Conservation (phyloP, 2,113 vertebrate species). For the mouse (Mus musculus) region GRCm39 chrX:133211001-133211500, state of each 20-base stretch:
- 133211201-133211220: not conserved
- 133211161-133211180: not conserved
- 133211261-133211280: not conserved
- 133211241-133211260: not conserved
- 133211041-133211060: not conserved
- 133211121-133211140: constrained; percentile 88
- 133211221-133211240: not conserved
- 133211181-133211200: not conserved
- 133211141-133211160: not conserved
- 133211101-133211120: constrained; percentile 87
- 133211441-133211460: not conserved
- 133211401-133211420: not conserved
- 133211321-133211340: not conserved
- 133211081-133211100: constrained; percentile 76
- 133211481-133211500: not conserved
- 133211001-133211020: not conserved
- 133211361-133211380: not conserved
- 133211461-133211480: not conserved
- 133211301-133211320: not conserved
- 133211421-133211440: not conserved
- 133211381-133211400: constrained; percentile 38
- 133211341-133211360: not conserved
- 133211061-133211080: not conserved
- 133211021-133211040: constrained; percentile 18
- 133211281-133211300: not conserved